Base-by-base conservation (phyloP, 1,140 invertebrate species). In the Galleria mellonella region DNA sequence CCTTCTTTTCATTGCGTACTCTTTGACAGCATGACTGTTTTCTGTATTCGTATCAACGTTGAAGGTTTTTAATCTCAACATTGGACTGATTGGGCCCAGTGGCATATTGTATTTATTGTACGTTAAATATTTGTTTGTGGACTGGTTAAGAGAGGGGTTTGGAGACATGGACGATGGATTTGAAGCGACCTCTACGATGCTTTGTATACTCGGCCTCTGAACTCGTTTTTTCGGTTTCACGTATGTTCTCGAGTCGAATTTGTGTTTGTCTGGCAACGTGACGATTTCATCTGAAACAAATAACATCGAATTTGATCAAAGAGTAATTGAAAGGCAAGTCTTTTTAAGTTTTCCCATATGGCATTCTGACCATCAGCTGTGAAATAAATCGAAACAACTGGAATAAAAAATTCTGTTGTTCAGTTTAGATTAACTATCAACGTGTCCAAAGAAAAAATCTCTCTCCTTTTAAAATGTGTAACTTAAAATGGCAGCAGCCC, bases 231-330 rank as follows among this genome's bases (percentile, higher is more conserved):
- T 87, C 9, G 83, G 83, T 29, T 63, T 73, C 31, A 86, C 83
- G 59, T 74, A 87, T 0, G 85, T 87, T 38, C 85, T 57, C 0
- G 85, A 87, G 51, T 87, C 85, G 62, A 86, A 87, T 47, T 86
- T 87, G 54, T 87, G 82, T 43, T 73, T 84, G 47, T 87, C 77
- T 30, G 76, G 77, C 15, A 64, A n/a, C 32, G 77, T 49, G 43
- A 76, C 55, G 40, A 59, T 35, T 32, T 82, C 73, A 65, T 72
- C 79, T 83, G 61, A 13, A 81, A 77, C 51, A 65, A 69, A 60
- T 30, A 6, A 23, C 17, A 23, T 23, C 6, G 17, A n/a, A 6
- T n/a, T 30, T 51, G 2, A 28, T 29, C 17, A 23, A 31, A 28
- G n/a, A n/a, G n/a, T n/a, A n/a, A n/a, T n/a, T n/a, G n/a, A n/a